A percentile compares a stretch with the other conserved stretches of the same genome.
Conservation (phyloP, 2,797 vertebrate species). For the Myoxocephalus aenaeus region DNA sequence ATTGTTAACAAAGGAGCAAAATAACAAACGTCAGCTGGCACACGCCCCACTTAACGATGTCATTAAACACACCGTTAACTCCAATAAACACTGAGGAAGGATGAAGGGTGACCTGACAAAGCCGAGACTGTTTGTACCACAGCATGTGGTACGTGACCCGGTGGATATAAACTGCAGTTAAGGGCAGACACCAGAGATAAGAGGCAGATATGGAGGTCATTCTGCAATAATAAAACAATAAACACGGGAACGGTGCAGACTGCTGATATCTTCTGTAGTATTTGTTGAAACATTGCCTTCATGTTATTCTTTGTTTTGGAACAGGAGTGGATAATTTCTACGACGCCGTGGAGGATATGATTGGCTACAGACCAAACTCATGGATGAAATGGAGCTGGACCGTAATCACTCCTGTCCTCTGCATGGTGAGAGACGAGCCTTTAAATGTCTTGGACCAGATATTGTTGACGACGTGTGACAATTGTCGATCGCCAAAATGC, state of each 20-base stretch:
- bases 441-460: conserved; percentile 19
- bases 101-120: conserved; percentile 4
- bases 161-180: conserved; percentile 17
- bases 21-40: background rate
- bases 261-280: background rate
- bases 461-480: conserved; percentile 14
- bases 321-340: conserved; percentile 96
- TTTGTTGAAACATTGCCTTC: background rate
- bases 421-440: conserved; percentile 80
- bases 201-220: conserved; percentile 26
- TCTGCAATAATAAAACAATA: conserved; percentile 13
- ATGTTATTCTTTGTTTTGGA: conserved; percentile 14
- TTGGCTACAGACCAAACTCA: conserved; percentile 96
- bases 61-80: background rate
- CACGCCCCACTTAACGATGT: background rate
- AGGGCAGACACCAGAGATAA: conserved; percentile 39
- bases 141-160: conserved; percentile 17
- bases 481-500: conserved; percentile 18
- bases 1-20: background rate
- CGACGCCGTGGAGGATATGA: conserved; percentile 98
- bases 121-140: conserved; percentile 9
- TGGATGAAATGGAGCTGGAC: conserved; percentile 99
- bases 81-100: background rate
- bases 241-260: background rate
- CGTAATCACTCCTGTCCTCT: conserved; percentile 94